phyloP scores from a whole-genome alignment of 1,140 invertebrate species.

The Ips nitidus region DNA sequence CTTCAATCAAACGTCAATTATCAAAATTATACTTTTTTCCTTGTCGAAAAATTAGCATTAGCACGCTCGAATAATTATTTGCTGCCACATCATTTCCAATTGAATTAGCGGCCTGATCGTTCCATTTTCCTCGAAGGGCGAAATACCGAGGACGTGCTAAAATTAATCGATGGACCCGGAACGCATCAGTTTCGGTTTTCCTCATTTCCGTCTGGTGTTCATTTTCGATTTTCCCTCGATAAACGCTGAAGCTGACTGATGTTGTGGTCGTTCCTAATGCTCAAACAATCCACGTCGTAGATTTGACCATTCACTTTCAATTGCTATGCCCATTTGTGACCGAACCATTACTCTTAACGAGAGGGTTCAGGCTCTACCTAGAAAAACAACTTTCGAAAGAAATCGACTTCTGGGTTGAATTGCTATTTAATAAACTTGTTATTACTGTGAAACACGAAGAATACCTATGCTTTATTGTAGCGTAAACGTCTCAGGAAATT shows the following conservation, averaged over 20 bases:
- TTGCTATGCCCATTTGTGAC: constrained; percentile 6
- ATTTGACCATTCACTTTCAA: constrained; percentile 8
- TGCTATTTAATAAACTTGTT: too few species aligned
- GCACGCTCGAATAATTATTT: constrained; percentile 14
- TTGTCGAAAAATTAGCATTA: constrained; percentile 1
- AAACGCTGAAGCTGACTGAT: constrained; percentile 15
- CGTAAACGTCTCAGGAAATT: too few species aligned
- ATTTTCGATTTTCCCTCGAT: constrained; percentile 26
- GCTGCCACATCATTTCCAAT: constrained; percentile 17
- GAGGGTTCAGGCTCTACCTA: too few species aligned
- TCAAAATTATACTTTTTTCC: background rate
- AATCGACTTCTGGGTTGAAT: too few species aligned
- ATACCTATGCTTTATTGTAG: too few species aligned
- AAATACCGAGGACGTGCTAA: constrained; percentile 21
- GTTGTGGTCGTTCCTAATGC: constrained; percentile 17
- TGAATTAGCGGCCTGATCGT: constrained; percentile 22
- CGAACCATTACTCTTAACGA: background rate
- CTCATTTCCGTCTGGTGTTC: constrained; percentile 22
- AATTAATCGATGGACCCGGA: constrained; percentile 18
- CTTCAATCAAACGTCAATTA: background rate
- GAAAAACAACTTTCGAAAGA: too few species aligned
- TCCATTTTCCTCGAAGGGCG: constrained; percentile 13
- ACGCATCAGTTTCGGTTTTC: constrained; percentile 24
- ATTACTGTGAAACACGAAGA: too few species aligned
- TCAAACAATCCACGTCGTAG: constrained; percentile 8